A percentile compares a stretch with the other conserved stretches of the same genome.
Evolutionary conservation across 2,888 invertebrate genomes (phyloP).

Genomic region (Steinernema carpocapsae): DNA sequence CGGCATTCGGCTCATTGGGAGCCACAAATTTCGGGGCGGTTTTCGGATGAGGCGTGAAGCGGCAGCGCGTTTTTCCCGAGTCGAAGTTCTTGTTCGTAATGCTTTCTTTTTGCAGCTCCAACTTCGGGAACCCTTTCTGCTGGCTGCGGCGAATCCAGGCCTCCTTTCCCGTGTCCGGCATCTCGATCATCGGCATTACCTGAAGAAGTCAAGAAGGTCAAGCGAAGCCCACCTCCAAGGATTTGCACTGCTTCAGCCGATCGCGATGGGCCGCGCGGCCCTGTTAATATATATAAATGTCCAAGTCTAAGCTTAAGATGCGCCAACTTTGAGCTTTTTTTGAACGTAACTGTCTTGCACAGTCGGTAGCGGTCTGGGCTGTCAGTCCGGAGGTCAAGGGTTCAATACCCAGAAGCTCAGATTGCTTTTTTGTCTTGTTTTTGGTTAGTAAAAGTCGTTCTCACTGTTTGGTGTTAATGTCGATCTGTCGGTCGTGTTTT

Average conservation of each 20-base stretch:
- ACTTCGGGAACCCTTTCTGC: slow-evolving; percentile 40
- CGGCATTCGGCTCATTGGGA: background rate
- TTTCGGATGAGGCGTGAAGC: slow-evolving; percentile 37
- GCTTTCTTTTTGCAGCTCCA: slow-evolving; percentile 41
- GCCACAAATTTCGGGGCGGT: slow-evolving; percentile 35
- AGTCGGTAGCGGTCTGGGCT: no score
- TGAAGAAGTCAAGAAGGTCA: background rate
- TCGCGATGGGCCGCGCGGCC: background rate
- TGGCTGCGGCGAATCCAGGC: slow-evolving; percentile 40
- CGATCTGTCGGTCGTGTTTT: no score
- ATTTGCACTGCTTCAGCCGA: background rate
- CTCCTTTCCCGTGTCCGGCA: slow-evolving; percentile 36
- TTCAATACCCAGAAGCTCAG: no score
- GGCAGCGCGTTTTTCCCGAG: slow-evolving; percentile 36
- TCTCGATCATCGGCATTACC: slow-evolving; percentile 38
- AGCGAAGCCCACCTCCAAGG: background rate
- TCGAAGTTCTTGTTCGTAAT: slow-evolving; percentile 43
- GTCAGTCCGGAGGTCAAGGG: no score
- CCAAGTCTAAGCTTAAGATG: no score
- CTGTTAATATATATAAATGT: no score
- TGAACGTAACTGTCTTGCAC: no score
- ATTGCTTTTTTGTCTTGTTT: no score
- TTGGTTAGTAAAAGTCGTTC: no score
- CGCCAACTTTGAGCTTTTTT: no score
- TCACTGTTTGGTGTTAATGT: no score